Conservation (phyloP, 2,797 vertebrate species). For the Coccyzus lansbergi region DNA sequence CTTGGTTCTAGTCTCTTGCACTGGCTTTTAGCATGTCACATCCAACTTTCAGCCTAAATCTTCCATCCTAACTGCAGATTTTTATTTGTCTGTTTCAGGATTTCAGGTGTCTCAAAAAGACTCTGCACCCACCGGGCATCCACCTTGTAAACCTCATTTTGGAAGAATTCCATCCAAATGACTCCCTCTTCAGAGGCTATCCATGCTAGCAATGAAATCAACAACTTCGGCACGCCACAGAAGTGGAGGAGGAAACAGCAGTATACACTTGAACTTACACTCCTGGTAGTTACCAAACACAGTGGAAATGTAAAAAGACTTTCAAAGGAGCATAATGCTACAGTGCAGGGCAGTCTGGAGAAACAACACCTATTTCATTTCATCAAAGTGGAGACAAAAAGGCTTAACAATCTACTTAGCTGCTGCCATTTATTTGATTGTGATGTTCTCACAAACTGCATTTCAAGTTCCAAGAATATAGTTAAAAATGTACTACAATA, state of each 20-base stretch:
- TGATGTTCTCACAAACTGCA: background rate
- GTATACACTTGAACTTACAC: background rate
- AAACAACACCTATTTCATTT: background rate
- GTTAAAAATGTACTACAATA: constrained; percentile 3
- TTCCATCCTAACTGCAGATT: background rate
- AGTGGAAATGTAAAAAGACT: background rate
- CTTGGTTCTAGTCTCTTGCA: background rate
- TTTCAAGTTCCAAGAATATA: background rate
- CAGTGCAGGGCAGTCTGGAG: background rate
- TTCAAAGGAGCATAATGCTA: background rate
- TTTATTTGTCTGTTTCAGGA: background rate
- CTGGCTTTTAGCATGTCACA: background rate
- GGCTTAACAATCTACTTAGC: background rate
- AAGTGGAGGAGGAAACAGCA: background rate
- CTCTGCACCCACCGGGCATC: background rate
- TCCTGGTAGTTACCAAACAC: background rate
- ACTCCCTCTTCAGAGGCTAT: background rate
- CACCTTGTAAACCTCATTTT: background rate
- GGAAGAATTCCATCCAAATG: background rate
- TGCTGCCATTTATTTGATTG: background rate
- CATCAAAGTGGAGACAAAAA: background rate
- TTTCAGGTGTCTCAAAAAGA: background rate
- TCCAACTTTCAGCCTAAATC: background rate
- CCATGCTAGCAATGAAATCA: background rate
- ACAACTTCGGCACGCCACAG: background rate